Percentiles rank a stretch among this genome's conserved stretches.
Evolutionary conservation across 2,113 vertebrate genomes (phyloP).

Genomic region (Centropus bengalensis): DNA sequence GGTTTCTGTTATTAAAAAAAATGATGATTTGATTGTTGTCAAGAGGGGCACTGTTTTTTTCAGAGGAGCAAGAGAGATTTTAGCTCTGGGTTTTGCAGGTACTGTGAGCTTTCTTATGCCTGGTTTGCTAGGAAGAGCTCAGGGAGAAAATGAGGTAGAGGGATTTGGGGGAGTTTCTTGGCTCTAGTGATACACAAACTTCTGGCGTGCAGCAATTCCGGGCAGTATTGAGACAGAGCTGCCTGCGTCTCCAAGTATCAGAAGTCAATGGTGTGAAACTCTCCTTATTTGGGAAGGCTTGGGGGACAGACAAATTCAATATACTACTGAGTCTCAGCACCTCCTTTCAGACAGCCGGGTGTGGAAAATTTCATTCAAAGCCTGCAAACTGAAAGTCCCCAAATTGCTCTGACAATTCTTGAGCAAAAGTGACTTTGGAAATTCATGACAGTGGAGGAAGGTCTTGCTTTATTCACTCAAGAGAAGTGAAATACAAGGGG

Average conservation of each 20-base stretch:
- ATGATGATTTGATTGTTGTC: neutral
- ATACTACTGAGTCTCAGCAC: neutral
- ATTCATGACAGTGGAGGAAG: constrained; percentile 7
- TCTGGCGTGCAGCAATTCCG: neutral
- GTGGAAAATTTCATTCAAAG: constrained; percentile 15
- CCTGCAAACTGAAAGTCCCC: constrained; percentile 12
- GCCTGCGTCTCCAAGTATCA: neutral
- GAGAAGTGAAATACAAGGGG: constrained; percentile 37
- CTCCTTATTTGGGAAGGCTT: neutral
- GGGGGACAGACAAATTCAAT: neutral
- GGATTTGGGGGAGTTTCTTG: neutral
- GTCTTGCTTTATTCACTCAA: constrained; percentile 56
- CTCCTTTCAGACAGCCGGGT: neutral
- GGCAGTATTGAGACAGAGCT: neutral
- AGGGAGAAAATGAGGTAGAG: neutral
- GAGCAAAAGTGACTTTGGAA: constrained; percentile 62
- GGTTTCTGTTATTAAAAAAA: constrained; percentile 1
- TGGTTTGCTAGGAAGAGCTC: neutral
- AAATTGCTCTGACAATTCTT: neutral
- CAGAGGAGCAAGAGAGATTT: neutral
- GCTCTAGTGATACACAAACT: neutral
- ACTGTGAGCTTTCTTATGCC: neutral
- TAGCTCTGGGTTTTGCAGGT: neutral
- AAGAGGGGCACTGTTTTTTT: neutral
- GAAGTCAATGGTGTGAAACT: constrained; percentile 9